phyloP scores from a whole-genome alignment of 2,113 vertebrate genomes.

The Oncorhynchus gorbuscha region DNA sequence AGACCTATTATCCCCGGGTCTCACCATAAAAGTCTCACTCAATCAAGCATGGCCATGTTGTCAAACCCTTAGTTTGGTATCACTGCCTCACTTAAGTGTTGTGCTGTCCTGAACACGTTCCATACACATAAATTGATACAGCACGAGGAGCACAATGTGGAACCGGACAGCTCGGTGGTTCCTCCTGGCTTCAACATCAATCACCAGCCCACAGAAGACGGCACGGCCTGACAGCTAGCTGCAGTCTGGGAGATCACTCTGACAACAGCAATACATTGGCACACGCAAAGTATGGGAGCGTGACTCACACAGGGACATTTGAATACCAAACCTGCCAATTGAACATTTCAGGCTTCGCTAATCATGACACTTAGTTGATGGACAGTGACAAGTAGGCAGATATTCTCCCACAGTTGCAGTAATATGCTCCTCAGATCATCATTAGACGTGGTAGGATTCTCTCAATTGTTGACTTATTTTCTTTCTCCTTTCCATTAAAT shows the following conservation, averaged over 20 bases:
- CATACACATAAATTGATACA: conserved; percentile 30
- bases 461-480: too few relatives aligned
- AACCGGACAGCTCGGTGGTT: conserved; percentile 18
- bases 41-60: conserved; percentile 3
- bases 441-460: too few relatives aligned
- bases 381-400: conserved; percentile 65
- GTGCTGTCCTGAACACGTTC: too few relatives aligned
- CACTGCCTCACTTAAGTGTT: too few relatives aligned
- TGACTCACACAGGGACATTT: conserved; percentile 28
- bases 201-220: conserved; percentile 11
- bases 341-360: conserved; percentile 56
- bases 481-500: too few relatives aligned
- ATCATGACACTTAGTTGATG: conserved; percentile 56
- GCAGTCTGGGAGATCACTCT: conserved; percentile 40
- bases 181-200: conserved; percentile 36
- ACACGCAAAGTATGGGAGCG: conserved; percentile 36
- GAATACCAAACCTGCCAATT: conserved; percentile 52
- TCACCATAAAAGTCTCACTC: conserved; percentile 41
- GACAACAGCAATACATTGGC: conserved; percentile 44
- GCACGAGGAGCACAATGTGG: background rate
- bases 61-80: conserved; percentile 26
- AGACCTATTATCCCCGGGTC: conserved; percentile 45
- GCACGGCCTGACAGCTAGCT: conserved; percentile 40
- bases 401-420: conserved; percentile 46
- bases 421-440: too few relatives aligned